Percentiles rank a stretch among this genome's conserved stretches.
phyloP scores from a whole-genome alignment of 1,140 invertebrate genomes.

The Zaprionus nigranus region DNA sequence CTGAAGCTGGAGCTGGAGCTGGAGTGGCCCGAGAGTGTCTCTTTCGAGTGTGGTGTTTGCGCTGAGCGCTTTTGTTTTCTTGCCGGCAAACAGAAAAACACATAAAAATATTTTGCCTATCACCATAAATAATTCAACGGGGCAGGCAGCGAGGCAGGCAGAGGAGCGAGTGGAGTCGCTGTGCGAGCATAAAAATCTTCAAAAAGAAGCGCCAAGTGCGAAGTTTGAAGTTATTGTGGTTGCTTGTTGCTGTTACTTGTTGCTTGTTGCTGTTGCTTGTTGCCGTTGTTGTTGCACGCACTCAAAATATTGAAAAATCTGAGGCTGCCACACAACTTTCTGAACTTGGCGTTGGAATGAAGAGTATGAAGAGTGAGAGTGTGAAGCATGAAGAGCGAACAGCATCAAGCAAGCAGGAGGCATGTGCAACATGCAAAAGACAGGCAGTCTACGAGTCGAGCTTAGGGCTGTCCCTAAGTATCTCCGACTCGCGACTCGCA shows the following conservation, averaged over 20 bases:
- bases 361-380: conserved; percentile 37
- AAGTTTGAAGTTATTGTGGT: conserved; percentile 61
- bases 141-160: conserved; percentile 5
- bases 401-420: no score
- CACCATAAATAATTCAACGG: conserved; percentile 82
- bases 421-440: conserved; percentile 55
- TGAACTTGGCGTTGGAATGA: conserved; percentile 58
- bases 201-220: conserved; percentile 82
- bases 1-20: background rate
- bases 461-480: conserved; percentile 68
- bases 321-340: conserved; percentile 55
- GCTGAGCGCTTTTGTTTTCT: conserved; percentile 69
- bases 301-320: conserved; percentile 71
- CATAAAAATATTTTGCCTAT: conserved; percentile 81
- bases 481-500: conserved; percentile 12
- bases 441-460: conserved; percentile 70
- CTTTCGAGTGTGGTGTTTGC: conserved; percentile 73
- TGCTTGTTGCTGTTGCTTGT: background rate
- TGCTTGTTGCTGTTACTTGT: conserved; percentile 9
- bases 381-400: conserved; percentile 8
- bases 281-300: conserved; percentile 56
- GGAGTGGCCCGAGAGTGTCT: conserved; percentile 75
- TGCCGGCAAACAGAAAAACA: conserved; percentile 67
- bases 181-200: conserved; percentile 67
- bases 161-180: background rate